These are phyloP conservation scores for Callyntrura guangdongensis DNA, from an alignment of 2,888 invertebrate species.

Conservation along the genomic window DNA sequence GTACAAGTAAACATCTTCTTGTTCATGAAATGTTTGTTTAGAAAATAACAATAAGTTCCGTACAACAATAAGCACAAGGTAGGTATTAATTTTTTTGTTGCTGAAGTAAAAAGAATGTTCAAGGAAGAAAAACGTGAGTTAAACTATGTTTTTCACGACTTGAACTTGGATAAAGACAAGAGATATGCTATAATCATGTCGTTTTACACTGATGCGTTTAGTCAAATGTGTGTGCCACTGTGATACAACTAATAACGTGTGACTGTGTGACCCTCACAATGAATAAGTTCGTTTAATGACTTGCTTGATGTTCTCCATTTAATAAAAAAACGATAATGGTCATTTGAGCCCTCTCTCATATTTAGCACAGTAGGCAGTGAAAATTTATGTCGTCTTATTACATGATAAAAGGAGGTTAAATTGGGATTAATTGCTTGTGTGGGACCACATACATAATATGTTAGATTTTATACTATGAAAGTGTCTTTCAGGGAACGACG, in stretches of 20 bases:
- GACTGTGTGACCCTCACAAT: constrained; percentile 39
- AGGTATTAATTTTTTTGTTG: constrained; percentile 32
- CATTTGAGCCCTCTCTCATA: background rate
- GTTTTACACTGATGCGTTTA: background rate
- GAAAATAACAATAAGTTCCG: background rate
- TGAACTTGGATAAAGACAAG: constrained; percentile 13
- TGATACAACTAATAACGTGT: constrained; percentile 17
- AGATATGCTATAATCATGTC: background rate
- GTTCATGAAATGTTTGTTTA: background rate
- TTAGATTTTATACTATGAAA: no score
- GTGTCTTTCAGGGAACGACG: no score
- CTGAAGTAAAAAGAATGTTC: constrained; percentile 5
- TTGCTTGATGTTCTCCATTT: background rate
- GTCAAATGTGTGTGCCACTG: background rate
- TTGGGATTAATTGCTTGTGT: background rate
- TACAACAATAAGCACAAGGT: constrained; percentile 32
- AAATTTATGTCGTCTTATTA: background rate
- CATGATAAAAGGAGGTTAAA: background rate
- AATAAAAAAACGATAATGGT: background rate
- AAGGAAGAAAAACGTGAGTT: constrained; percentile 24
- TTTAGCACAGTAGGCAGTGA: background rate
- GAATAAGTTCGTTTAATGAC: constrained; percentile 21
- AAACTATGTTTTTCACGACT: constrained; percentile 4
- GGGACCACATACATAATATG: background rate
- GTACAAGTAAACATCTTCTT: background rate